These are phyloP conservation scores for Sebastes itinus DNA, from an alignment of 2,797 vertebrate species.

Conservation along the genomic window DNA sequence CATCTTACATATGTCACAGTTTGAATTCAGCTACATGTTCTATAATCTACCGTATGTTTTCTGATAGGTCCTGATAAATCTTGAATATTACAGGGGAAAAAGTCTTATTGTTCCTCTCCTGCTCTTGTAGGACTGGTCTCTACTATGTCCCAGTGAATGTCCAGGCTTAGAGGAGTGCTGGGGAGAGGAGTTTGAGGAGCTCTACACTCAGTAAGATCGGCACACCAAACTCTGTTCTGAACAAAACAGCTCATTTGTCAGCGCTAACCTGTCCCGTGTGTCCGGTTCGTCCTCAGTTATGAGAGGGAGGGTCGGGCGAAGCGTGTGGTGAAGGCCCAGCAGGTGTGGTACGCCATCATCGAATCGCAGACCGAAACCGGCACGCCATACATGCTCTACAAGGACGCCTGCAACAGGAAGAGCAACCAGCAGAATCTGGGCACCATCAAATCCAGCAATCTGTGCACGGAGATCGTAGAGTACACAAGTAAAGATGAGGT, in stretches of 20 bases:
- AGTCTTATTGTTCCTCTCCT: neutral
- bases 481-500: slow-evolving; percentile 96
- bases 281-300: slow-evolving; percentile 71
- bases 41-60: neutral
- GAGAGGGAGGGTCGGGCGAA: slow-evolving; percentile 88
- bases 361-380: slow-evolving; percentile 98
- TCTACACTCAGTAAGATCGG: slow-evolving; percentile 85
- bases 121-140: slow-evolving; percentile 88
- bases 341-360: slow-evolving; percentile 95
- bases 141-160: slow-evolving; percentile 96
- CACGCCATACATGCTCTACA: slow-evolving; percentile 97
- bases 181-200: slow-evolving; percentile 95
- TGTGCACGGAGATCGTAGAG: slow-evolving; percentile 95
- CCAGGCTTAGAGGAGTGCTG: slow-evolving; percentile 95
- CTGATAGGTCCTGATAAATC: neutral
- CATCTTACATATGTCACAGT: neutral
- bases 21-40: neutral
- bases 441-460: slow-evolving; percentile 96
- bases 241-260: neutral
- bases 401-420: slow-evolving; percentile 96
- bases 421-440: slow-evolving; percentile 99
- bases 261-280: neutral
- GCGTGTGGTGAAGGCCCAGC: slow-evolving; percentile 93
- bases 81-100: neutral
- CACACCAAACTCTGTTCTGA: neutral